phyloP scores from a whole-genome alignment of 2,113 vertebrate genomes.

The Phyllostomus hastatus region DNA sequence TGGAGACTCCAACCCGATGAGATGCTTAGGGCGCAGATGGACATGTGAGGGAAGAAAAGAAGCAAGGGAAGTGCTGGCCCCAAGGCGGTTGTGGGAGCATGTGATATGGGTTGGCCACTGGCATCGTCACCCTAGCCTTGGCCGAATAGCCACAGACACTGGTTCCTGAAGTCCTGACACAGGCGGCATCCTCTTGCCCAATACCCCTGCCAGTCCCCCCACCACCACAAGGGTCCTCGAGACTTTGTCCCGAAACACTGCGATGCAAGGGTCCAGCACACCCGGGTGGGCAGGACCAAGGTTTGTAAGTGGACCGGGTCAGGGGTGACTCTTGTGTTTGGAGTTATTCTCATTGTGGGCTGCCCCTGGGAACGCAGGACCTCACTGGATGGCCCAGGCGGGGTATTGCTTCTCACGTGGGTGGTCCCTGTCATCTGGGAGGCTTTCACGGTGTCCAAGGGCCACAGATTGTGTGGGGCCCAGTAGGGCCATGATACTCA shows the following conservation, averaged over 20 bases:
- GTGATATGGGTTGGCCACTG: rapidly evolving
- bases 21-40: neutral
- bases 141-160: neutral
- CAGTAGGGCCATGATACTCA: neutral
- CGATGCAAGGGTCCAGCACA: rapidly evolving
- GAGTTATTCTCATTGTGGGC: neutral
- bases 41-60: neutral
- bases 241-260: neutral
- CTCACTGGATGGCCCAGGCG: neutral
- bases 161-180: neutral
- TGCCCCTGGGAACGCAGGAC: neutral
- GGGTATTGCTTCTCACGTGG: neutral
- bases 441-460: neutral
- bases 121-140: neutral
- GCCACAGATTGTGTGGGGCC: neutral
- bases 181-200: neutral
- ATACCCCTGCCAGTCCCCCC: rapidly evolving
- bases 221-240: neutral
- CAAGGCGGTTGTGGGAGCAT: neutral
- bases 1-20: neutral
- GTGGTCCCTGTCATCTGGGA: neutral
- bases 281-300: neutral
- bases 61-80: neutral
- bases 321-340: neutral
- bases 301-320: too few relatives aligned